Evolutionary conservation across 2,113 vertebrate genomes (phyloP).

Genomic region (Heterocephalus glaber): DNA sequence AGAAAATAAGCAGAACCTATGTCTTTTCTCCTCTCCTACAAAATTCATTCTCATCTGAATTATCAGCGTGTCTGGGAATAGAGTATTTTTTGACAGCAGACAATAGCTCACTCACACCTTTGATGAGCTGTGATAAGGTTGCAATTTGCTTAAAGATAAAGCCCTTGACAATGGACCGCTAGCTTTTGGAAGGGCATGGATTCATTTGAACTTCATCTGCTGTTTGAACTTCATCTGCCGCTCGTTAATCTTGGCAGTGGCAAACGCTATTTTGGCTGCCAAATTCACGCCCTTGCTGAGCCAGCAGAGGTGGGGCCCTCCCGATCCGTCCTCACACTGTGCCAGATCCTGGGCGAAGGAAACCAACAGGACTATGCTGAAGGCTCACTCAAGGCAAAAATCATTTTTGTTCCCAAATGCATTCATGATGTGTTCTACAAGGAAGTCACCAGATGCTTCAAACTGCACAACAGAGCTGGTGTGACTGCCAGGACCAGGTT

Average conservation of each 20-base stretch:
- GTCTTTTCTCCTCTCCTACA: not conserved
- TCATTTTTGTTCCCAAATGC: not conserved
- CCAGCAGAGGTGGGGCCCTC: not conserved
- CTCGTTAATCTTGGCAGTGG: not conserved
- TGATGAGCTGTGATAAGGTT: not conserved
- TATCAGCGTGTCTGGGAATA: not conserved
- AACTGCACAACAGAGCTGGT: not conserved
- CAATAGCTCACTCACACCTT: not conserved
- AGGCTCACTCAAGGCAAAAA: not conserved
- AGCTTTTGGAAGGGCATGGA: not conserved
- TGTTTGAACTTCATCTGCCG: not conserved
- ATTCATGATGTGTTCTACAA: not conserved
- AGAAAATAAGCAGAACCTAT: conserved; percentile 40
- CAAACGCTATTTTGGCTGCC: not conserved
- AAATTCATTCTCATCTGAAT: not conserved
- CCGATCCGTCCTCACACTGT: not conserved
- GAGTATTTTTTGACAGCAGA: not conserved
- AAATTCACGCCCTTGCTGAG: not conserved
- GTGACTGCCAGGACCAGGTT: not conserved
- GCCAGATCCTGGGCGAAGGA: not conserved
- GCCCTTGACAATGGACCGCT: not conserved
- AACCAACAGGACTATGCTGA: not conserved
- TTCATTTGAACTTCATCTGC: not conserved
- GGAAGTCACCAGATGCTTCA: not conserved
- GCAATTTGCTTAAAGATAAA: not conserved